phyloP scores from a whole-genome alignment of 1,140 invertebrate genomes.

The Drosophila ambigua region DNA sequence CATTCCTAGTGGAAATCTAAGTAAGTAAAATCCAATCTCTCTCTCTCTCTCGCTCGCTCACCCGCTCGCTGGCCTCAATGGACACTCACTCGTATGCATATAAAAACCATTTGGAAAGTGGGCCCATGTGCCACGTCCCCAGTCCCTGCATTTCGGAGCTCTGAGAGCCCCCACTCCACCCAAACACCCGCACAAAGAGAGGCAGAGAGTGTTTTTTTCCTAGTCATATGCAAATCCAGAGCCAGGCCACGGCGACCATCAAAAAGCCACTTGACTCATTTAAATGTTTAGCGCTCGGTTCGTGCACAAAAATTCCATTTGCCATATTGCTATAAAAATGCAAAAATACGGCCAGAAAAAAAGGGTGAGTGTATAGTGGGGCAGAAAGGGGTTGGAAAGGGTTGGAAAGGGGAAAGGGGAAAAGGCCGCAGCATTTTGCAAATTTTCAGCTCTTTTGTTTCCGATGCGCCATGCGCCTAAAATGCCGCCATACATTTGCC shows the following conservation, averaged over 20 bases:
- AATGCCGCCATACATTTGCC: slow-evolving; percentile 79
- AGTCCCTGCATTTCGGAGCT: background rate
- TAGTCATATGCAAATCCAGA: slow-evolving; percentile 64
- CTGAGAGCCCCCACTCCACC: slow-evolving; percentile 18
- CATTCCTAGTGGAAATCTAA: slow-evolving; percentile 92
- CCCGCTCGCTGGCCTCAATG: background rate
- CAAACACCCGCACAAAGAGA: background rate
- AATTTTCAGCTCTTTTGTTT: slow-evolving; percentile 76
- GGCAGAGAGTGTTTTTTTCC: slow-evolving; percentile 28
- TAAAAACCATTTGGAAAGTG: slow-evolving; percentile 24
- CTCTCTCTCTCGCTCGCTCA: background rate
- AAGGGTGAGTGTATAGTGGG: background rate
- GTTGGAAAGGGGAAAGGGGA: background rate
- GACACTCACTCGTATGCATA: slow-evolving; percentile 5
- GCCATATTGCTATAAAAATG: slow-evolving; percentile 79
- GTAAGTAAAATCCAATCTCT: slow-evolving; percentile 82
- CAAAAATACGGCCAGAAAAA: slow-evolving; percentile 44
- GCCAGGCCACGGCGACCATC: slow-evolving; percentile 28
- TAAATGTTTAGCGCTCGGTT: slow-evolving; percentile 67
- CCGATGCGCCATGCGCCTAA: slow-evolving; percentile 65
- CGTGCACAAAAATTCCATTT: slow-evolving; percentile 69
- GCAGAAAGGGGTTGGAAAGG: background rate
- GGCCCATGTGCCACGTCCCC: background rate
- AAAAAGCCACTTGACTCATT: slow-evolving; percentile 74
- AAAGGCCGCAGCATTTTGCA: slow-evolving; percentile 59